Evolutionary conservation across 1,140 invertebrate species (phyloP).

Genomic region (Caerostris extrusa): DNA sequence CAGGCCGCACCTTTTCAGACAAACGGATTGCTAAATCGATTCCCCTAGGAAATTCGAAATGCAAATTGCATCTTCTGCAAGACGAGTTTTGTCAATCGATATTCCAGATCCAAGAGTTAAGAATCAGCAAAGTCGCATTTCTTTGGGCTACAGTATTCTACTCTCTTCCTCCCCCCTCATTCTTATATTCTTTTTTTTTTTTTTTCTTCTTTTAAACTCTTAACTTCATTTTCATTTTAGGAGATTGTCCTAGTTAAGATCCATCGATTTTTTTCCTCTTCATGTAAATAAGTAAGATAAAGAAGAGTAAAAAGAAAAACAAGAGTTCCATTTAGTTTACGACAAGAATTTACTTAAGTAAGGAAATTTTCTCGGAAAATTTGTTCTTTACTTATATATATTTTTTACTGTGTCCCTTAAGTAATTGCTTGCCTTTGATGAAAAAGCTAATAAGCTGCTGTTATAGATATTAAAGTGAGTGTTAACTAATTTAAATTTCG

Average conservation of each 20-base stretch:
- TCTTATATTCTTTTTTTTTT: background rate
- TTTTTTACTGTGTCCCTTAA: no score
- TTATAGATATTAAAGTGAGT: no score
- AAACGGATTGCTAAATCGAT: slow-evolving; percentile 40
- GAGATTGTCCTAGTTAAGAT: background rate
- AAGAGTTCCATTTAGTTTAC: no score
- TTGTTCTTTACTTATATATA: no score
- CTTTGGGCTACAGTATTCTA: background rate
- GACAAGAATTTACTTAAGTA: no score
- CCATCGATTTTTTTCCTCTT: background rate
- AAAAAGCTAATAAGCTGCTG: no score
- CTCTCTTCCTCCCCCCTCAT: no score
- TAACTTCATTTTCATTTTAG: background rate
- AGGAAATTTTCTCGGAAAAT: no score
- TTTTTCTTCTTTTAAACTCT: background rate
- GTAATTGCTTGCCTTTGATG: no score
- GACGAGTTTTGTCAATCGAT: slow-evolving; percentile 8
- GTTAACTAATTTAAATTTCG: no score
- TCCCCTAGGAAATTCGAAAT: slow-evolving; percentile 39
- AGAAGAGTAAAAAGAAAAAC: no score
- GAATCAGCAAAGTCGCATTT: slow-evolving; percentile 21
- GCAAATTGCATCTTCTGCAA: slow-evolving; percentile 31
- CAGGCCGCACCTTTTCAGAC: background rate
- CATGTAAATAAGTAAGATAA: background rate
- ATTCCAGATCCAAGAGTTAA: slow-evolving; percentile 2